Evolutionary conservation across 2,797 vertebrate species (phyloP), one percentile per base, ranked within the genome.

Genomic region (Enoplosus armatus): DNA sequence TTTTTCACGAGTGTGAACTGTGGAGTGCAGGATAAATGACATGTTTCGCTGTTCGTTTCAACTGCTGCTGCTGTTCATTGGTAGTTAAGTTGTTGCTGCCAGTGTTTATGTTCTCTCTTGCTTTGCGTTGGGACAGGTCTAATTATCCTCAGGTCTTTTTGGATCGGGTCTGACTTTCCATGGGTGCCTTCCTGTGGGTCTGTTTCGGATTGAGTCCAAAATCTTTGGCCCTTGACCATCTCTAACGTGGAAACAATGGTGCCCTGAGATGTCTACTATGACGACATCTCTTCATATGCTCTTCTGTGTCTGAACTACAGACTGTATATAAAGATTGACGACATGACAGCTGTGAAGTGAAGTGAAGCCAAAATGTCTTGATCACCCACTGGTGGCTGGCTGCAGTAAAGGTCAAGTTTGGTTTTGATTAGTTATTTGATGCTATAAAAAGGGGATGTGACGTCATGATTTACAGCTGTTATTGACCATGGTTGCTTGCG

Each of bases 21-120:
- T 58, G 56, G 33, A 71, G 33, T 27, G 26, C 22, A 72, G 14
- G 24, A 31, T 45, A 45, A 55, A 29, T 69, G 9, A 33, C 47
- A 66, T 11, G 15, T 43, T 4, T 67, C 14, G 5, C 15, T 61
- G 53, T 22, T 76, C 37, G n/a, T n/a, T 6, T 71, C 26, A 61
- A 14, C 62, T 59, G 58, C 68, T 55, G 55, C 35, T 56, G 47
- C 27, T 56, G 61, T 66, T 71, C 50, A 55, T 41, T 81, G 41
- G 53, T 10, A 33, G 64, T 20, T 54, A 48, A 47, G 22, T n/a
- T 22, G 33, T 51, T 43, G 39, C 56, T n/a, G 74, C 29, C 55
- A 3, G 35, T 37, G 35, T 15, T 66, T 11, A 8, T 18, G 47
- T 10, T 41, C 39, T 12, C 8, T 33, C 8, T 65, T 27, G 69